Evolutionary conservation across 1,140 invertebrate genomes (phyloP).

Genomic region (Chironomus striatipennis): DNA sequence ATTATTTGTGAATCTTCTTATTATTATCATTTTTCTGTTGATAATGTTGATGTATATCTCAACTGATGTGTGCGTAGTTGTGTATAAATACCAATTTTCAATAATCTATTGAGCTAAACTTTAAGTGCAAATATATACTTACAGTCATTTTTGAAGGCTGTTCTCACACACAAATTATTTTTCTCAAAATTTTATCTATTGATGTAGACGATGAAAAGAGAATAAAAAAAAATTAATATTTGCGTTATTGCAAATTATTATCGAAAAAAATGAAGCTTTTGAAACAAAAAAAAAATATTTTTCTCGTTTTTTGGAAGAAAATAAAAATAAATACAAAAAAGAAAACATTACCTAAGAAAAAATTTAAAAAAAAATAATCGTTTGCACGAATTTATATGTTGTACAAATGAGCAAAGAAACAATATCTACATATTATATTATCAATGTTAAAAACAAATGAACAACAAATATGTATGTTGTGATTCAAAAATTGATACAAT

Average conservation of each 20-base stretch:
- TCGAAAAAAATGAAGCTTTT: neutral
- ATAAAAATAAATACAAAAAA: neutral
- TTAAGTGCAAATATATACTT: conserved; percentile 14
- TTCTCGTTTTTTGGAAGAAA: neutral
- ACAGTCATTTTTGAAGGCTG: neutral
- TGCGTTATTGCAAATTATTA: too few relatives aligned
- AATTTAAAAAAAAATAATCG: neutral
- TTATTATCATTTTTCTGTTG: too few relatives aligned
- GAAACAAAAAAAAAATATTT: conserved; percentile 14
- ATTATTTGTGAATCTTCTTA: too few relatives aligned
- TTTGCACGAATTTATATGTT: neutral
- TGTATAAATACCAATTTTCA: neutral
- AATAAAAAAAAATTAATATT: neutral
- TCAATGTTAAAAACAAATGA: too few relatives aligned
- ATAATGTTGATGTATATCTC: too few relatives aligned
- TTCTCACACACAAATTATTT: neutral
- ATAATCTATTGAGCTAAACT: neutral
- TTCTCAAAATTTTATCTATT: neutral
- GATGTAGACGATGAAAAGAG: neutral
- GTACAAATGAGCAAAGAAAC: neutral
- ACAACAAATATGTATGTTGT: too few relatives aligned
- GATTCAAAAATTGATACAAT: too few relatives aligned
- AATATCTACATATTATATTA: too few relatives aligned
- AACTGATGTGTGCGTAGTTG: conserved; percentile 1
- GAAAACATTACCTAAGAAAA: neutral